Evolutionary conservation across 1,140 invertebrate species (phyloP).

Genomic region (Spodoptera litura): DNA sequence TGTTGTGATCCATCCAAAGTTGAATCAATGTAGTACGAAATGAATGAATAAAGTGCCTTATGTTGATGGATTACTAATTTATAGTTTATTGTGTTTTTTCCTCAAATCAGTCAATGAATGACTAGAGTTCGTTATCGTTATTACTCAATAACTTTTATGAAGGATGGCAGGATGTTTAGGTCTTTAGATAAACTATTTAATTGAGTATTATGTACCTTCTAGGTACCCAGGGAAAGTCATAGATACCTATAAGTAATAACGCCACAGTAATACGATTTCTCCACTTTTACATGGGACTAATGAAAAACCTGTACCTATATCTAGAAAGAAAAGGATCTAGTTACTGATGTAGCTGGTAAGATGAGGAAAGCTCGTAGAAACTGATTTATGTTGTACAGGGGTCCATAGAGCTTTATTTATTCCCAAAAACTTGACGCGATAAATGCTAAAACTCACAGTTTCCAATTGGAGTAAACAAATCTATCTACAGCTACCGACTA

Average conservation of each 20-base stretch:
- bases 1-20: neutral
- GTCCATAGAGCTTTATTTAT: no score
- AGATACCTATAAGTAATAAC: neutral
- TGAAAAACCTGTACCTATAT: no score
- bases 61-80: neutral
- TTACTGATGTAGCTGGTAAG: no score
- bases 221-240: neutral
- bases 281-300: neutral
- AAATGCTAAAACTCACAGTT: neutral
- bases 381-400: no score
- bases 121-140: neutral
- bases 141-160: neutral
- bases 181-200: neutral
- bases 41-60: neutral
- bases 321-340: no score
- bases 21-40: neutral
- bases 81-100: neutral
- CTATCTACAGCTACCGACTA: no score
- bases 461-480: no score
- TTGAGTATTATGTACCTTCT: neutral
- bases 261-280: neutral
- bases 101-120: neutral
- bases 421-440: neutral
- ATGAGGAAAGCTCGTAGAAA: no score
- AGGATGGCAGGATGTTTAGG: neutral